These are phyloP conservation scores for Eupithecia exiguata DNA, from an alignment of 2,888 invertebrate species.

Conservation along the genomic window DNA sequence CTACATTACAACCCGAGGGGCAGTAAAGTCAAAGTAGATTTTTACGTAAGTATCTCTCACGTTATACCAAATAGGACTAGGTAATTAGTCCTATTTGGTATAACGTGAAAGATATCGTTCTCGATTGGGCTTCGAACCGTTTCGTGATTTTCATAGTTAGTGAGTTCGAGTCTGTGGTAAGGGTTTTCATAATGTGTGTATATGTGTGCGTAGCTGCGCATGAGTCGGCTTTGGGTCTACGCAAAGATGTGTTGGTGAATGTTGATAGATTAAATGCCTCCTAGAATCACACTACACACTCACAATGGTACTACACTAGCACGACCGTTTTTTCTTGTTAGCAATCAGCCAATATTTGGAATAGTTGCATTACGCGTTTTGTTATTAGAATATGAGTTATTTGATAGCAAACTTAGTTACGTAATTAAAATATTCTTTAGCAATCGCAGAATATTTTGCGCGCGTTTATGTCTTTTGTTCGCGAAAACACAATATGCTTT, in stretches of 20 bases:
- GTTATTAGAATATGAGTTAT: neutral
- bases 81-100: neutral
- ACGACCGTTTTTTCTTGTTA: constrained; percentile 25
- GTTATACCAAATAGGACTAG: no score
- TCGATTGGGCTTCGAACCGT: neutral
- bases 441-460: constrained; percentile 23
- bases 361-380: neutral
- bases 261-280: constrained; percentile 63
- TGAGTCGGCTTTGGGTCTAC: constrained; percentile 42
- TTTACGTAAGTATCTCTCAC: neutral
- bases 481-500: neutral
- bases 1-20: no score
- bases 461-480: constrained; percentile 48
- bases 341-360: constrained; percentile 17
- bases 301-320: constrained; percentile 30
- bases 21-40: neutral
- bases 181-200: constrained; percentile 35
- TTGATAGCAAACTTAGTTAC: neutral
- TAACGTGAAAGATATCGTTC: neutral
- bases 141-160: neutral
- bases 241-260: constrained; percentile 57
- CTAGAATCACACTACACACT: constrained; percentile 47
- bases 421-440: neutral
- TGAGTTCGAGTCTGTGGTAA: constrained; percentile 38
- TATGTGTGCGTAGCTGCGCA: constrained; percentile 52